Evolutionary conservation across 2,888 invertebrate species (phyloP), one percentile per base, ranked within the genome.

Genomic region (Xestobium rufovillosum): DNA sequence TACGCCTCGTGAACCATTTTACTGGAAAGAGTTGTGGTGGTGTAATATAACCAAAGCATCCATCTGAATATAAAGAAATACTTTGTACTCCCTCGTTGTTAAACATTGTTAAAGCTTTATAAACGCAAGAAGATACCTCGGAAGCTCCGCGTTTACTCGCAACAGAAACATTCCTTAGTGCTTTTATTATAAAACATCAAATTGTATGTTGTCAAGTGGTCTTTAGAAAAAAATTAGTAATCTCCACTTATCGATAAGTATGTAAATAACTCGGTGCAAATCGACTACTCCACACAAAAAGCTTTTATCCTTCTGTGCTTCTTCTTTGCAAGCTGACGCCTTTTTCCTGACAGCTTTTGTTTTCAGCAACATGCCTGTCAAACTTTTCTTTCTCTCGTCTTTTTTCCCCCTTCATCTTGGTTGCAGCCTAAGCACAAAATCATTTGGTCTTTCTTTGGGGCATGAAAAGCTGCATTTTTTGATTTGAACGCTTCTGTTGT

Each of bases 181-280:
- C 28, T 29, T 17, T 27, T 9, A 9, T 38, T 28, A n/a, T 38
- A 38, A 34, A 34, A 38, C 8, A 34, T 38, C 26, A 41, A 41
- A 38, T 45, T 43, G 31, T 19, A 43, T 12, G 19, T 14, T 15
- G 38, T 26, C 30, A 44, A 36, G 11, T 38, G 33, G 11, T 32
- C 31, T 39, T 39, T 42, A 36, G 42, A 42, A 37, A 44, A 44
- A 26, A 44, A 19, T 13, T 39, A 37, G 25, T 37, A 32, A 28
- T 44, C 42, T 3, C 41, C 40, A 9, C 34, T 33, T 14, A 40
- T 33, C 13, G 44, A 42, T 11, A 43, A 31, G n/a, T n/a, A n/a
- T n/a, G 30, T 43, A 38, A 6, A 42, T 27, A 25, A 33, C 33
- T 26, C 33, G 37, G 15, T 37, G 37, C 14, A 37, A 11, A 34